These are phyloP conservation scores for Microchrysa polita DNA, from an alignment of 2,888 invertebrate genomes.

Conservation along the genomic window DNA sequence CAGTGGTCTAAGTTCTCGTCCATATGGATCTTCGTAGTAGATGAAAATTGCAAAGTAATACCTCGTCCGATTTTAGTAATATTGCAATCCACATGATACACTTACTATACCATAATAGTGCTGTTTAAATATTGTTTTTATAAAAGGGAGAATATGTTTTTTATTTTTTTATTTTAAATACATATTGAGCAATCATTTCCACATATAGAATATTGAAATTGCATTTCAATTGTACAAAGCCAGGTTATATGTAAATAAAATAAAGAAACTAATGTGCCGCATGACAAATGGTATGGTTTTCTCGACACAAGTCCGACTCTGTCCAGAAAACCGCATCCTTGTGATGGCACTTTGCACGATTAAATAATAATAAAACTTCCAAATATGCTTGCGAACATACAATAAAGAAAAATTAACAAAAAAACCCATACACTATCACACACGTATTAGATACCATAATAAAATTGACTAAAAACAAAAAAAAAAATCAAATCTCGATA, in stretches of 20 bases:
- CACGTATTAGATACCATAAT: conserved; percentile 9
- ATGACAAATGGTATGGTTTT: too few relatives aligned
- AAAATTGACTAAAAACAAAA: conserved; percentile 34
- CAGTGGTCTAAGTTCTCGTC: too few relatives aligned
- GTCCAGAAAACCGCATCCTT: too few relatives aligned
- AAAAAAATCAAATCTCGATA: conserved; percentile 25
- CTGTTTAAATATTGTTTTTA: neutral
- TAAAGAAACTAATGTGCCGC: neutral
- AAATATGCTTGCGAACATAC: conserved; percentile 3
- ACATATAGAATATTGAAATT: conserved; percentile 26
- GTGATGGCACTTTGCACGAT: too few relatives aligned
- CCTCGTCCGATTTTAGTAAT: too few relatives aligned
- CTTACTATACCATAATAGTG: neutral
- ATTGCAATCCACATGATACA: too few relatives aligned
- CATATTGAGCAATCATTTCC: conserved; percentile 27
- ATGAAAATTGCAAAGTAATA: too few relatives aligned
- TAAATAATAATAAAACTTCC: too few relatives aligned
- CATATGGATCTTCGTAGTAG: too few relatives aligned
- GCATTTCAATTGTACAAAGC: conserved; percentile 40
- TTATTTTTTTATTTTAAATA: neutral
- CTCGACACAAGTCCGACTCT: too few relatives aligned
- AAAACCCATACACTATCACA: conserved; percentile 14
- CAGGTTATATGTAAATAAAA: conserved; percentile 18
- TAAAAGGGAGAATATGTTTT: conserved; percentile 26
- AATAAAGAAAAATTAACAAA: conserved; percentile 12